Percentiles rank a stretch among this genome's conserved stretches.
phyloP scores from a whole-genome alignment of 64 coral and sea anemone genomes.

The Pachyseris speciosa region DNA sequence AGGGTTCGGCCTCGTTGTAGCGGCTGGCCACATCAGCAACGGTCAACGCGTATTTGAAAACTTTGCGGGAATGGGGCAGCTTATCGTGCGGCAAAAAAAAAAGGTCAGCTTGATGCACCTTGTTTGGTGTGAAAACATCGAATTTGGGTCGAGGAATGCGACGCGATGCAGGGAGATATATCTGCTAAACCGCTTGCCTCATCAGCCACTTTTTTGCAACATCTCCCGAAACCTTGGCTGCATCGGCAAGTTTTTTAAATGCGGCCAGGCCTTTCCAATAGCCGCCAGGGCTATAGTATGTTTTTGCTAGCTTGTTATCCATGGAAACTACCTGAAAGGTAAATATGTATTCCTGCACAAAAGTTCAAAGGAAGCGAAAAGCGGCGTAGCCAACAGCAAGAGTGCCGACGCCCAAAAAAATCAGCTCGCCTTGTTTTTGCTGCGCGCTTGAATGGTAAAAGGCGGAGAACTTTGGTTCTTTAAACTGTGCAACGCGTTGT shows the following conservation, averaged over 20 bases:
- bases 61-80: not conserved
- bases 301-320: not conserved
- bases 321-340: too few species aligned
- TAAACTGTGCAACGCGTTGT: too few species aligned
- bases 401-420: too few species aligned
- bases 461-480: too few species aligned
- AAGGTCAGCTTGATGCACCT: constrained; percentile 39
- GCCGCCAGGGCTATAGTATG: constrained; percentile 11
- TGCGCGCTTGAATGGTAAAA: too few species aligned
- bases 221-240: not conserved
- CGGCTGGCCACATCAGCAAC: constrained; percentile 43
- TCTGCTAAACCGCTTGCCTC: constrained; percentile 16
- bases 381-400: too few species aligned
- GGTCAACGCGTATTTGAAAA: constrained; percentile 54
- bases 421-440: too few species aligned
- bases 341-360: too few species aligned
- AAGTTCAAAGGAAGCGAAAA: too few species aligned
- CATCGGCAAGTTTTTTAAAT: not conserved
- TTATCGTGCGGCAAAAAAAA: constrained; percentile 15
- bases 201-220: constrained; percentile 27
- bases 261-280: constrained; percentile 41
- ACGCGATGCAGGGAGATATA: not conserved
- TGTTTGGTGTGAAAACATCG: too few species aligned
- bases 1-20: constrained; percentile 43
- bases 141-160: constrained; percentile 19